These are phyloP conservation scores for Tenthredo notha DNA, from an alignment of 2,888 invertebrate species.

Conservation along the genomic window DNA sequence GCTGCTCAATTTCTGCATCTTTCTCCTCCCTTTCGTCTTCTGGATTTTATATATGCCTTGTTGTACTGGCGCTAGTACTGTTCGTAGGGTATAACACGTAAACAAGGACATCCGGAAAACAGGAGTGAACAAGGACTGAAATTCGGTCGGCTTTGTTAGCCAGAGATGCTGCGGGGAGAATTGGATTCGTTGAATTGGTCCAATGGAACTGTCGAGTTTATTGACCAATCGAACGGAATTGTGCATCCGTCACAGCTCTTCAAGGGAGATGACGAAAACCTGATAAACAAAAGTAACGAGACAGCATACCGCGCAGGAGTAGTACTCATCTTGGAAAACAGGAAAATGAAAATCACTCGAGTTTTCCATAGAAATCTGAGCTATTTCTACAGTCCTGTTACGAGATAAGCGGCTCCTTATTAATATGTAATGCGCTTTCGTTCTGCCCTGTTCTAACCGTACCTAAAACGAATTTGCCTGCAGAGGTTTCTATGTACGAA, in stretches of 20 bases:
- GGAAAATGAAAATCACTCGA: constrained; percentile 28
- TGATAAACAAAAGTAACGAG: constrained; percentile 51
- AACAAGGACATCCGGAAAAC: constrained; percentile 51
- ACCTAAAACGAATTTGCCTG: neutral
- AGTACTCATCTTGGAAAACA: neutral
- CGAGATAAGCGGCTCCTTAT: constrained; percentile 33
- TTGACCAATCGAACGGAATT: constrained; percentile 25
- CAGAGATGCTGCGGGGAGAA: neutral
- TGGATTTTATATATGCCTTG: neutral
- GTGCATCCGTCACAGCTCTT: neutral
- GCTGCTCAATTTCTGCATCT: neutral
- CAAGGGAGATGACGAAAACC: constrained; percentile 31
- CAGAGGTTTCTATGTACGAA: neutral
- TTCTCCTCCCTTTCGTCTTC: neutral
- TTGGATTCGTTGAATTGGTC: constrained; percentile 5
- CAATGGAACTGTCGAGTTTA: neutral
- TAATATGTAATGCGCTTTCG: constrained; percentile 40
- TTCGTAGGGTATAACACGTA: constrained; percentile 46
- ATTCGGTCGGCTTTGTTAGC: neutral
- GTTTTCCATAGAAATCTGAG: neutral
- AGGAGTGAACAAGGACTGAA: constrained; percentile 11
- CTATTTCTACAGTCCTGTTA: constrained; percentile 45
- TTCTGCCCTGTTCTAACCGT: constrained; percentile 21
- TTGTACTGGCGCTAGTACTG: neutral
- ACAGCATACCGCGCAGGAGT: constrained; percentile 40